phyloP scores from a whole-genome alignment of 2,888 invertebrate species.

The Tachina lurida region DNA sequence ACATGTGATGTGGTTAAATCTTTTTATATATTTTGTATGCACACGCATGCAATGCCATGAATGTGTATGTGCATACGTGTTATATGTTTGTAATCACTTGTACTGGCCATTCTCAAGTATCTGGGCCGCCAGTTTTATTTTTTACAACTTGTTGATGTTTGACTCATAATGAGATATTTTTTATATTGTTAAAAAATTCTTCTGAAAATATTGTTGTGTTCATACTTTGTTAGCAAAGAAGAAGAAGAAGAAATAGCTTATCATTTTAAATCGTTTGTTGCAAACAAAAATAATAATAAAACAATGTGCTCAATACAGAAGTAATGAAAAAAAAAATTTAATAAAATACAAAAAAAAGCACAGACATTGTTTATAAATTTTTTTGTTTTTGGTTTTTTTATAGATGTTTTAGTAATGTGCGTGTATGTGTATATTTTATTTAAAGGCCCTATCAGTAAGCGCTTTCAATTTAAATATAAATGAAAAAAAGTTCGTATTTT shows the following conservation, averaged over 20 bases:
- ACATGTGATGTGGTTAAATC: too few relatives aligned
- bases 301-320: conserved; percentile 4
- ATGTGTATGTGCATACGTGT: neutral
- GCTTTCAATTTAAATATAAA: too few relatives aligned
- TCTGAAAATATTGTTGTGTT: conserved; percentile 18
- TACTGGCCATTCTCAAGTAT: conserved; percentile 27
- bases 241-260: conserved; percentile 4
- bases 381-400: conserved; percentile 1
- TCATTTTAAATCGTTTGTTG: conserved; percentile 28
- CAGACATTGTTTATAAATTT: conserved; percentile 25
- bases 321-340: conserved; percentile 8
- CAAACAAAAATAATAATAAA: conserved; percentile 13
- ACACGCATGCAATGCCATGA: too few relatives aligned
- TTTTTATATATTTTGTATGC: too few relatives aligned
- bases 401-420: conserved; percentile 16
- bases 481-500: too few relatives aligned
- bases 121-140: conserved; percentile 28
- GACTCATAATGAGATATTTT: conserved; percentile 22
- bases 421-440: conserved; percentile 9
- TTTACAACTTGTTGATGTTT: conserved; percentile 15
- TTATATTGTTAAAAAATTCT: conserved; percentile 13
- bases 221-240: conserved; percentile 12
- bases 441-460: neutral
- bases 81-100: neutral
- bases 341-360: neutral